Base-by-base conservation (phyloP, 2,797 vertebrate genomes). In the Eospalax fontanierii region DNA sequence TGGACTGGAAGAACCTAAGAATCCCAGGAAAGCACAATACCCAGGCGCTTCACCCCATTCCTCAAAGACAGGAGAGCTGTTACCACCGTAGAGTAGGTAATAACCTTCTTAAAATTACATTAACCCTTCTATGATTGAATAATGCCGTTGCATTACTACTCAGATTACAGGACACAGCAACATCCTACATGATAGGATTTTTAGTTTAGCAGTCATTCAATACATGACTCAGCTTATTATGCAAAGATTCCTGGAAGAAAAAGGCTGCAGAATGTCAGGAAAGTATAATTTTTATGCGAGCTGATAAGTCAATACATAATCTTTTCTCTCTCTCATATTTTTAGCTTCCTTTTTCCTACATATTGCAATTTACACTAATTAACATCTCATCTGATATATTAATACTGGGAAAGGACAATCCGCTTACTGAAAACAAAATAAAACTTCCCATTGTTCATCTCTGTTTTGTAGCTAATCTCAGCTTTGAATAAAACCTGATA, bases 21-120 rank as follows among this genome's bases (percentile, higher is more conserved):
- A 16, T 43, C 3, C 4, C 19, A 6, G 7, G 16, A 5, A 50
- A 46, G 6, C 7, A 16, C 16, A 22, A 1, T 19, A 4, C 30
- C 74, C 30, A 2, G 21, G 1, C 61, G 5, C 22, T 86, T 5
- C 12, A 46, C 1, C 5, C 10, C 11, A 0, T 57, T 6, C 8
- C 8, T n/a, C 2, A 91, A 84, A 61, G 4, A 1, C 4, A 87
- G 54, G 7, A 89, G 43, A 73, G 35, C 30, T 65, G 16, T 87
- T 19, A 70, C 0, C 8, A 83, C 16, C 68, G 70, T 59, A 59
- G 10, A 89, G 28, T 40, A 74, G 71, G 30, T 71, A 87, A 33
- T 61, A 61, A 14, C 24, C 61, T 92, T 86, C 70, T 81, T 76
- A 74, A 86, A 82, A 54, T 81, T 73, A 24, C 10, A 59, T 63